These are phyloP conservation scores for Mallotus villosus DNA, from an alignment of 2,797 vertebrate species.

Conservation along the genomic window DNA sequence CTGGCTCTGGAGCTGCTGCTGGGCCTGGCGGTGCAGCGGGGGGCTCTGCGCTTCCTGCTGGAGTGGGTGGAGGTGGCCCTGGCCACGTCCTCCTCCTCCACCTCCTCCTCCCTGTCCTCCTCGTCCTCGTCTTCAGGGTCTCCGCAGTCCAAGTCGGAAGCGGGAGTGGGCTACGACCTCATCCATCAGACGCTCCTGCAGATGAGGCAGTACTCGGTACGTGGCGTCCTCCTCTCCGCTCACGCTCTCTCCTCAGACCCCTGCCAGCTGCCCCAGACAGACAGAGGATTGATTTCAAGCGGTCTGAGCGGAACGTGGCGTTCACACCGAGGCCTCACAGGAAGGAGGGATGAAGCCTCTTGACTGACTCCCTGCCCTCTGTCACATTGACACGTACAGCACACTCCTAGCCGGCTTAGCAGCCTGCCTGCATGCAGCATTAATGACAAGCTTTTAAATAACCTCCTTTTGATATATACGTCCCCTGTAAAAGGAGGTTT, in stretches of 20 bases:
- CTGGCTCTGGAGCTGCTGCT: constrained; percentile 79
- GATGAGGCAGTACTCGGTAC: constrained; percentile 82
- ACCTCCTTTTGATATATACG: neutral
- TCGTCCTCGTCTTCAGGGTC: constrained; percentile 51
- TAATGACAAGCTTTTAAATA: neutral
- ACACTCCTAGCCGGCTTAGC: constrained; percentile 32
- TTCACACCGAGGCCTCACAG: constrained; percentile 3
- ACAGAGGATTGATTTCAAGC: constrained; percentile 18
- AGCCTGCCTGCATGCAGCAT: neutral
- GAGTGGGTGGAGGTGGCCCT: constrained; percentile 84
- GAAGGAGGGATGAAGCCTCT: constrained; percentile 43
- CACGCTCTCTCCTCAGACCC: neutral
- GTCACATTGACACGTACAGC: constrained; percentile 19
- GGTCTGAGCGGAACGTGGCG: neutral
- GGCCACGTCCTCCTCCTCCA: constrained; percentile 71
- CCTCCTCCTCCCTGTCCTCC: constrained; percentile 49
- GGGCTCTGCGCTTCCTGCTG: constrained; percentile 79
- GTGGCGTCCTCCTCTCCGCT: constrained; percentile 19
- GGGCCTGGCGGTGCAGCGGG: constrained; percentile 79
- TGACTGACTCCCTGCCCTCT: constrained; percentile 37
- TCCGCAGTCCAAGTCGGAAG: constrained; percentile 55
- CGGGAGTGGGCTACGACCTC: constrained; percentile 74
- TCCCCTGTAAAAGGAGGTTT: constrained; percentile 22
- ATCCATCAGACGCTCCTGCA: constrained; percentile 78
- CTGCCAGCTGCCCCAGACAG: neutral